Evolutionary conservation across 2,888 invertebrate genomes (phyloP).

Genomic region (Bruchidius siliquastri): DNA sequence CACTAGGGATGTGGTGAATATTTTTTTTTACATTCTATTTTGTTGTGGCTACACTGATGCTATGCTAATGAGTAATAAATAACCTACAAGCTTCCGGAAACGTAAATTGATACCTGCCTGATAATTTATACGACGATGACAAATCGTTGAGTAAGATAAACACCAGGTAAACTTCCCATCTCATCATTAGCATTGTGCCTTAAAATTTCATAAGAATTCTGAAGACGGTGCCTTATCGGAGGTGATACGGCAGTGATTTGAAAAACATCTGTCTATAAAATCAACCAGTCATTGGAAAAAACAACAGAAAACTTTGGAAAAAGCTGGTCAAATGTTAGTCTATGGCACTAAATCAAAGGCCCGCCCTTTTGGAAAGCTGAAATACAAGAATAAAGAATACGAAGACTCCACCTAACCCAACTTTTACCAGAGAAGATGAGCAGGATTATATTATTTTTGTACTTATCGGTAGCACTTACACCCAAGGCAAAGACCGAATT

Average conservation of each 20-base stretch:
- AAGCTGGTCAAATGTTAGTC: background rate
- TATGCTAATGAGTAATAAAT: background rate
- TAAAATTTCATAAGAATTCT: background rate
- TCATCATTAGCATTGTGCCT: background rate
- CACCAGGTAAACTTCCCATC: background rate
- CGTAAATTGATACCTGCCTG: background rate
- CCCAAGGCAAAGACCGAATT: constrained; percentile 11
- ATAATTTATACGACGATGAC: background rate
- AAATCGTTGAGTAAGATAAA: background rate
- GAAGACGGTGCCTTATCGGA: background rate
- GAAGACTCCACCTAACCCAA: background rate
- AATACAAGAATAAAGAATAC: background rate
- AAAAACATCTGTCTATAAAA: background rate
- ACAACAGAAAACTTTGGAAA: background rate
- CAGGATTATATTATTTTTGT: background rate
- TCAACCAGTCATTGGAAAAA: background rate
- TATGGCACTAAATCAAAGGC: background rate
- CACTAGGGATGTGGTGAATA: too few species aligned
- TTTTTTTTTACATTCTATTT: too few species aligned
- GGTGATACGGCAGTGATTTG: background rate
- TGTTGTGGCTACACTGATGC: background rate
- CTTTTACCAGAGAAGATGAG: background rate
- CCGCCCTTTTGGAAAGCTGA: background rate
- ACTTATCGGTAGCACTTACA: constrained; percentile 3
- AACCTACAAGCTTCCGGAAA: background rate